Base-by-base conservation (phyloP, 1,140 invertebrate species). In the Drosophila aff. region DNA sequence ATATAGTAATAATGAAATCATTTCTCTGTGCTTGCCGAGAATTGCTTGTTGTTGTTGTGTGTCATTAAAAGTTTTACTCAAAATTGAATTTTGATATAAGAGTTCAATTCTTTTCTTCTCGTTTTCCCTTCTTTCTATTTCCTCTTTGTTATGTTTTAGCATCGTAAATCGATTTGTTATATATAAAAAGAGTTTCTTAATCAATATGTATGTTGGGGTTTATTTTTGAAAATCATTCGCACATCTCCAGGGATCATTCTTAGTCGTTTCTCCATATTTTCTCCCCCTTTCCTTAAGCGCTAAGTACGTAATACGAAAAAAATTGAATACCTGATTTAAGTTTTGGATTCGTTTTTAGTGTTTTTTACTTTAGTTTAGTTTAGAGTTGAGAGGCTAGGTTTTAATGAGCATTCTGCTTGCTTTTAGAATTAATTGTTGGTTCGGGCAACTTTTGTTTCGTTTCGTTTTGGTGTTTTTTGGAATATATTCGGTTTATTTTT, bases 21-120 rank as follows among this genome's bases (percentile, higher is more conserved):
- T 73, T 73, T 73, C 69, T 73, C 69, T 52, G 69, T 38, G 38
- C 67, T 73, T 36, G 46, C 53, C 68, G 53, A 76, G 61, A 65
- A 66, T 67, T 52, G 62, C 72, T 53, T 75, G 31, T 57, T 23
- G 60, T 38, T 57, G 49, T 28, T 23, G 23, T 61, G 46, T 78
- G 47, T 67, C 58, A 71, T 72, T 76, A 78, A 85, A 85, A 63
- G 65, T 77, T 79, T 79, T 80, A 79, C 62, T 90, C 85, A 90
- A 90, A 90, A 90, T 90, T 90, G 66, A 76, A 89, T 90, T 90
- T 90, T 90, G 85, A 90, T 90, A 89, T 81, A 79, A 81, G 85
- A 90, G 87, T 89, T 87, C 60, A 76, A 68, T 65, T 18, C 26
- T 18, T 64, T 64, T 62, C 13, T 53, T 38, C 13, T 5, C 33